Conservation (phyloP, 2,113 vertebrate species). For the Aptenodytes patagonicus region DNA sequence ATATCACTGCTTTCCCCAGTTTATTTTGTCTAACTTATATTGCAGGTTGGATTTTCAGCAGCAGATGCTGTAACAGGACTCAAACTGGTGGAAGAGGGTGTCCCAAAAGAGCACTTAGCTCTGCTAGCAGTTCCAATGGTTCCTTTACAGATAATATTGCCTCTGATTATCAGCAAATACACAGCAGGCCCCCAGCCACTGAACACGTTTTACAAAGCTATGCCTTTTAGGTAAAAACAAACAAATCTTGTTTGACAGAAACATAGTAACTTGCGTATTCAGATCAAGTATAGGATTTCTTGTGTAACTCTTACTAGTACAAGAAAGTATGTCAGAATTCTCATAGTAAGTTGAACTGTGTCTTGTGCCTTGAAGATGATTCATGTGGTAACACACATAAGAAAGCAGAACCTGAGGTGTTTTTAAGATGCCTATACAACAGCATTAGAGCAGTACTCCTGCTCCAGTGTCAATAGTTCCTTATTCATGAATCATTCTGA, state of each 20-base stretch:
- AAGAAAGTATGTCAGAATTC: not conserved
- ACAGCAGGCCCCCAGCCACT: conserved; percentile 93
- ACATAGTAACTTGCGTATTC: fast-evolving
- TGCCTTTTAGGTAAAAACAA: conserved; percentile 87
- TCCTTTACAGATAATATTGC: conserved; percentile 92
- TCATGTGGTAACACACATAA: not conserved
- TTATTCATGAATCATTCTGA: not conserved
- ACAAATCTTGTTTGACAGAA: not conserved
- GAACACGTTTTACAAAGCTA: conserved; percentile 93
- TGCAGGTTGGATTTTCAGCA: conserved; percentile 95
- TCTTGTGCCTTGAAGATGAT: not conserved
- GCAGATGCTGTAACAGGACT: conserved; percentile 95
- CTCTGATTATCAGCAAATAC: conserved; percentile 95
- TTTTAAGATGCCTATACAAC: not conserved
- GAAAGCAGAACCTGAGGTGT: not conserved
- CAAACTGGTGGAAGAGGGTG: conserved; percentile 94
- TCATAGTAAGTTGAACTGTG: not conserved
- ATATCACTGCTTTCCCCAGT: not conserved
- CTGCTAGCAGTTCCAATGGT: conserved; percentile 97
- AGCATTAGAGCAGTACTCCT: not conserved
- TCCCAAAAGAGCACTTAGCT: conserved; percentile 94
- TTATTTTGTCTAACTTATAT: not conserved
- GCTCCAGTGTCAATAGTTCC: not conserved
- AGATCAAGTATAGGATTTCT: not conserved
- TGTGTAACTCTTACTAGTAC: not conserved